These are phyloP conservation scores for Patella vulgata DNA, from an alignment of 1,140 invertebrate species.

Conservation along the genomic window DNA sequence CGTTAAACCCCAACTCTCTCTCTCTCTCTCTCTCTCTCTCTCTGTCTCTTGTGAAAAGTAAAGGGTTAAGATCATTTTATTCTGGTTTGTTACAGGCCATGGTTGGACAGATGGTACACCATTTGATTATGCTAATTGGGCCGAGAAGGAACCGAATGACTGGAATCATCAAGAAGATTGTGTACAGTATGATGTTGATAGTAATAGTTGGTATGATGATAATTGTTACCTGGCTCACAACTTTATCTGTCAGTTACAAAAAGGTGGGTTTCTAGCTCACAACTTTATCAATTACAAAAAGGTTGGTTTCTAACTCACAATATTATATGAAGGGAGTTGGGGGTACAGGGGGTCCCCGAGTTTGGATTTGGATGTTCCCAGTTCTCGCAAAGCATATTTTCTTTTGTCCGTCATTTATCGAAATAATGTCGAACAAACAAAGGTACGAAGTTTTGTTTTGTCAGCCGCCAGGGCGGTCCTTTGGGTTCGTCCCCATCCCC, in stretches of 20 bases:
- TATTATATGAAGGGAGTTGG: slow-evolving; percentile 37
- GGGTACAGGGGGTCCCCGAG: neutral
- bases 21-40: too few species aligned
- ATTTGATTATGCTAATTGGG: slow-evolving; percentile 43
- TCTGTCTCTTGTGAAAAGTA: too few species aligned
- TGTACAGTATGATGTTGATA: slow-evolving; percentile 25
- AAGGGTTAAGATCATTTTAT: too few species aligned
- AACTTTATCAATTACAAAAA: slow-evolving; percentile 46
- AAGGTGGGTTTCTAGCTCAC: slow-evolving; percentile 28
- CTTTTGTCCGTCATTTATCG: too few species aligned
- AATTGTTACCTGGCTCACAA: slow-evolving; percentile 36
- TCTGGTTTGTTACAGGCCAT: slow-evolving; percentile 44
- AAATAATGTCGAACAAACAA: too few species aligned
- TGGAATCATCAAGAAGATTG: slow-evolving; percentile 42
- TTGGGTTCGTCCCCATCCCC: too few species aligned
- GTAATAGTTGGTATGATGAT: slow-evolving; percentile 41
- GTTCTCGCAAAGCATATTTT: too few species aligned
- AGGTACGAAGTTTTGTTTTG: too few species aligned
- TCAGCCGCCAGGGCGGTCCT: too few species aligned
- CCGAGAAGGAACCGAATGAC: slow-evolving; percentile 42
- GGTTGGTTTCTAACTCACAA: slow-evolving; percentile 30
- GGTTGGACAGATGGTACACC: slow-evolving; percentile 45
- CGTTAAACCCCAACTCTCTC: too few species aligned
- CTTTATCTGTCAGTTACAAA: slow-evolving; percentile 50
- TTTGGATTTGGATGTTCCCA: neutral